Conservation (phyloP, 2,797 vertebrate genomes). For the Brachyalestes nurse region DNA sequence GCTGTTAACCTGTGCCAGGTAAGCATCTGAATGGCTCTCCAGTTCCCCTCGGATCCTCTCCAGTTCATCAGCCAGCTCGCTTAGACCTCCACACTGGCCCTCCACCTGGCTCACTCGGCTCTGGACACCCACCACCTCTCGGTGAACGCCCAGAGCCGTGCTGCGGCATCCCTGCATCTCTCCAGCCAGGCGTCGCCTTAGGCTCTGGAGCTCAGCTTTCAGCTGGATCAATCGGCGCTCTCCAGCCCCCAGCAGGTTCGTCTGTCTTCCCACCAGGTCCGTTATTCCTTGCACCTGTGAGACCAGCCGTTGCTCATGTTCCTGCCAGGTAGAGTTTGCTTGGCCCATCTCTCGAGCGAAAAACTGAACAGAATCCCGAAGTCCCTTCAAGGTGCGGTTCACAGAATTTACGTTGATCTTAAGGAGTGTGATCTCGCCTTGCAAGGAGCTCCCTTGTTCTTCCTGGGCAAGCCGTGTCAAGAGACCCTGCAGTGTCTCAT, state of each 20-base stretch:
- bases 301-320: slow-evolving; percentile 85
- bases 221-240: slow-evolving; percentile 88
- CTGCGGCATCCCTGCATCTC: slow-evolving; percentile 88
- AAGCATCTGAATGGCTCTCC: slow-evolving; percentile 84
- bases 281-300: slow-evolving; percentile 91
- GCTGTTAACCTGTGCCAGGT: slow-evolving; percentile 86
- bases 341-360: slow-evolving; percentile 85
- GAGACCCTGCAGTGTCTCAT: slow-evolving; percentile 85
- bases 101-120: slow-evolving; percentile 87
- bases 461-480: slow-evolving; percentile 83
- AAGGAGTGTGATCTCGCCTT: slow-evolving; percentile 94
- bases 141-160: slow-evolving; percentile 82
- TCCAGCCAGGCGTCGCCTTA: slow-evolving; percentile 82
- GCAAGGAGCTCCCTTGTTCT: slow-evolving; percentile 77
- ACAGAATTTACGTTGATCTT: slow-evolving; percentile 96
- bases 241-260: slow-evolving; percentile 85
- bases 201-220: slow-evolving; percentile 86
- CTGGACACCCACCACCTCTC: slow-evolving; percentile 85
- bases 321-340: slow-evolving; percentile 86
- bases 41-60: slow-evolving; percentile 83
- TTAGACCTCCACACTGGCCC: slow-evolving; percentile 81
- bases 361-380: slow-evolving; percentile 88
- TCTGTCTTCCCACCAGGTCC: slow-evolving; percentile 87
- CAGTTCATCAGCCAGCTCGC: slow-evolving; percentile 80
- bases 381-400: slow-evolving; percentile 92